Percentiles rank a stretch among this genome's conserved stretches.
These are phyloP conservation scores for Sphaerophoria rueppellii DNA, from an alignment of 2,888 invertebrate species.

Conservation along the genomic window DNA sequence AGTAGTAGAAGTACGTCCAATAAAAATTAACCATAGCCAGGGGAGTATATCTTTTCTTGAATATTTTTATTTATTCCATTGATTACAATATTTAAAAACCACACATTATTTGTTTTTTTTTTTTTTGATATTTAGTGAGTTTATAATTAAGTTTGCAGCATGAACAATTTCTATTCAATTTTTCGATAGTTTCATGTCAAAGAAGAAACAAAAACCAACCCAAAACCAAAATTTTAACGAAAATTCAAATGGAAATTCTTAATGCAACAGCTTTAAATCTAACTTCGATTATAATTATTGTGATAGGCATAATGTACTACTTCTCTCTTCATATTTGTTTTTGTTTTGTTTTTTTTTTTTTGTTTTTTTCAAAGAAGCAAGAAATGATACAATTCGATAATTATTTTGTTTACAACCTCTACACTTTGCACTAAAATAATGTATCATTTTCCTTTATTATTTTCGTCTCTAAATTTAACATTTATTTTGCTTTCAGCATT, in stretches of 20 bases:
- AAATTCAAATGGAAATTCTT: constrained; percentile 30
- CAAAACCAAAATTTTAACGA: neutral
- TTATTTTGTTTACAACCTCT: constrained; percentile 87
- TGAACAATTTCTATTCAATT: constrained; percentile 25
- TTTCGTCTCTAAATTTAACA: too few species aligned
- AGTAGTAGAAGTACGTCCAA: too few species aligned
- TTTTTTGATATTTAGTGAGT: neutral
- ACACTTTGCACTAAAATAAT: constrained; percentile 96
- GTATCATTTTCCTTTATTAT: constrained; percentile 83
- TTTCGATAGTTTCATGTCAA: neutral
- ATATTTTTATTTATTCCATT: constrained; percentile 37
- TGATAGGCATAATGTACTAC: constrained; percentile 1
- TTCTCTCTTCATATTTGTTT: too few species aligned
- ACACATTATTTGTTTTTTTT: constrained; percentile 3
- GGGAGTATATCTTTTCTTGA: neutral
- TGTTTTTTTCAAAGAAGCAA: too few species aligned
- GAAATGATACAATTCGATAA: constrained; percentile 32
- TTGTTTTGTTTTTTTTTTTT: too few species aligned
- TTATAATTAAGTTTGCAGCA: neutral
- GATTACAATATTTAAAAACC: constrained; percentile 40
- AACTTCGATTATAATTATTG: constrained; percentile 10
- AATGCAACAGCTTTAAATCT: constrained; percentile 15
- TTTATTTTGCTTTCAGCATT: constrained; percentile 54
- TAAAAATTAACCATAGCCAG: too few species aligned
- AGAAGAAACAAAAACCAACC: neutral